These are phyloP conservation scores for Sinhomidia bicolor DNA, from an alignment of 2,888 invertebrate species.

Conservation along the genomic window DNA sequence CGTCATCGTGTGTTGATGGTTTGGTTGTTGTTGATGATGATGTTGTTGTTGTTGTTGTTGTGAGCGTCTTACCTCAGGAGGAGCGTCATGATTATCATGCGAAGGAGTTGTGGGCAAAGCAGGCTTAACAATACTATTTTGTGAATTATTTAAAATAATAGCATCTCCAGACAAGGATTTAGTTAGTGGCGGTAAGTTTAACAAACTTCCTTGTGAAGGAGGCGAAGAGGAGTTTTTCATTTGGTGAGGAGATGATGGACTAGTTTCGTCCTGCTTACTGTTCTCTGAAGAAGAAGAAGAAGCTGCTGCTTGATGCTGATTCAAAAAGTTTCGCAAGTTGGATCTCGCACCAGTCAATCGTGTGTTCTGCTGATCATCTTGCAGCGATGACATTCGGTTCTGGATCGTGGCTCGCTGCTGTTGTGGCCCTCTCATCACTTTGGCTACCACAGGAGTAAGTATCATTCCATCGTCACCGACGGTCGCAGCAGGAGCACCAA, in stretches of 20 bases:
- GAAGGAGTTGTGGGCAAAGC: constrained; percentile 41
- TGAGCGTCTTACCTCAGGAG: constrained; percentile 49
- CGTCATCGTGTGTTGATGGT: no score
- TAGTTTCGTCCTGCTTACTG: constrained; percentile 35
- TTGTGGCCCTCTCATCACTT: constrained; percentile 89
- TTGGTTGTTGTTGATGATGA: no score
- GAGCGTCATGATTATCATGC: constrained; percentile 5
- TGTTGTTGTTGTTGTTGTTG: neutral
- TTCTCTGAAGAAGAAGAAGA: constrained; percentile 73
- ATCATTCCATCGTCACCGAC: constrained; percentile 58
- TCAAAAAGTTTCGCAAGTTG: constrained; percentile 76
- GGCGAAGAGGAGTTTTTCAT: constrained; percentile 60
- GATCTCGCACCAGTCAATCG: constrained; percentile 76
- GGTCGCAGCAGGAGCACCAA: neutral
- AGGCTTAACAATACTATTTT: constrained; percentile 43
- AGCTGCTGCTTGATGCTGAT: constrained; percentile 73
- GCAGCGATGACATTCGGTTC: constrained; percentile 73
- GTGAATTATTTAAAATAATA: constrained; percentile 41
- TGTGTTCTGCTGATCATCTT: constrained; percentile 66
- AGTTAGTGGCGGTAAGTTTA: constrained; percentile 76
- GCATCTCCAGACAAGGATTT: constrained; percentile 79
- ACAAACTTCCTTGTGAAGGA: constrained; percentile 54
- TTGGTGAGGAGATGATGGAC: constrained; percentile 39
- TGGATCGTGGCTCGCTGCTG: constrained; percentile 88
- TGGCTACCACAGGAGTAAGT: constrained; percentile 84